Percentiles rank a stretch among this genome's conserved stretches.
Conservation (phyloP, 2,888 invertebrate genomes). For the Choristoneura rosaceana region DNA sequence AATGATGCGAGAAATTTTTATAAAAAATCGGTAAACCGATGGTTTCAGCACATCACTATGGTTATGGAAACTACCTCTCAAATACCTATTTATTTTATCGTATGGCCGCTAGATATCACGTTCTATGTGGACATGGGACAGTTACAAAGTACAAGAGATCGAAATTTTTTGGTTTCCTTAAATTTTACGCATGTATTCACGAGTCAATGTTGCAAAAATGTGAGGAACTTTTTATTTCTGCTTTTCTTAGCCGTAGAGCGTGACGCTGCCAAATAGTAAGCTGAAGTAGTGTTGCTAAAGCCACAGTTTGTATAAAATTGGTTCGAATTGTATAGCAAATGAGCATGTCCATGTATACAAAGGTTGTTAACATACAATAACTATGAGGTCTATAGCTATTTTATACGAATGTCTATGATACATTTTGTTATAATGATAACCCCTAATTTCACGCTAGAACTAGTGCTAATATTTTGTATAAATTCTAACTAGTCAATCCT, state of each 20-base stretch:
- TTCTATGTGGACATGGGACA: conserved; percentile 60
- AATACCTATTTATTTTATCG: conserved; percentile 47
- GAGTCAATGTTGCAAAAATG: conserved; percentile 30
- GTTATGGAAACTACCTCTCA: conserved; percentile 36
- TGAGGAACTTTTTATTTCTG: conserved; percentile 37
- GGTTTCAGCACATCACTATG: conserved; percentile 36
- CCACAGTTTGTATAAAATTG: conserved; percentile 32
- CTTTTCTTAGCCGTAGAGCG: conserved; percentile 11
- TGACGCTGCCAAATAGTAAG: conserved; percentile 24
- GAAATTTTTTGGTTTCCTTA: conserved; percentile 45
- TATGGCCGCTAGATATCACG: conserved; percentile 80
- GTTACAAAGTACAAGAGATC: conserved; percentile 49
- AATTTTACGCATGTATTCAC: conserved; percentile 41
- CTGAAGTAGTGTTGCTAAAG: conserved; percentile 34
- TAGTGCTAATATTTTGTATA: conserved; percentile 81
- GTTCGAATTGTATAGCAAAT: conserved; percentile 37
- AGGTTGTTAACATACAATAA: conserved; percentile 47
- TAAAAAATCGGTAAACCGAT: conserved; percentile 25
- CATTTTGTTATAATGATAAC: conserved; percentile 64
- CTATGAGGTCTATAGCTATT: conserved; percentile 46
- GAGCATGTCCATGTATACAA: conserved; percentile 41
- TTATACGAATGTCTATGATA: conserved; percentile 72
- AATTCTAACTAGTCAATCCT: conserved; percentile 79
- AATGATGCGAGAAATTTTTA: conserved; percentile 28
- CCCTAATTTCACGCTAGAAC: conserved; percentile 75